These are phyloP conservation scores for Protodeltote pygarga DNA, from an alignment of 2,888 invertebrate genomes.

Conservation along the genomic window DNA sequence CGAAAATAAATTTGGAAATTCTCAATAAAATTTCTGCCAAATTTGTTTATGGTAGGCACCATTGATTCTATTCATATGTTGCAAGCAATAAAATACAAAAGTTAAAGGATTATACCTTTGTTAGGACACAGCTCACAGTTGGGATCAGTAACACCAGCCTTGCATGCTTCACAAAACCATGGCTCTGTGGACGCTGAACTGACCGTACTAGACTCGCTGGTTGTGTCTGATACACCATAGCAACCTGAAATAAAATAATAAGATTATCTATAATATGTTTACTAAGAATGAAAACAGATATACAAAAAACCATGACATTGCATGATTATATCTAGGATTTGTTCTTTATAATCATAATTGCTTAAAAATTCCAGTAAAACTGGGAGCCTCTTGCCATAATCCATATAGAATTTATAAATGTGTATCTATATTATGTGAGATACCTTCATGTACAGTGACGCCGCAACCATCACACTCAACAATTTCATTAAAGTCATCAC, in stretches of 20 bases:
- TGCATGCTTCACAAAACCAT: conserved; percentile 99
- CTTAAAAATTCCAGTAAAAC: not conserved
- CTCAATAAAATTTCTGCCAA: too few relatives aligned
- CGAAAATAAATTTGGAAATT: too few relatives aligned
- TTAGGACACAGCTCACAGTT: conserved; percentile 98
- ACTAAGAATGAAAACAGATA: too few relatives aligned
- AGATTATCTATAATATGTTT: too few relatives aligned
- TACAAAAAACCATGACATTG: too few relatives aligned
- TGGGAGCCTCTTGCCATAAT: not conserved
- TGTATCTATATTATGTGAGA: not conserved
- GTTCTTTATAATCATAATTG: not conserved
- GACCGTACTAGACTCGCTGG: conserved; percentile 96
- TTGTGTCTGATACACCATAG: conserved; percentile 97
- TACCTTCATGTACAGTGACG: conserved; percentile 97
- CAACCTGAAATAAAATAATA: conserved; percentile 87
- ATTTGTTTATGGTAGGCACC: too few relatives aligned
- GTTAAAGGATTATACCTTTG: conserved; percentile 80
- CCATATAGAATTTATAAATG: not conserved
- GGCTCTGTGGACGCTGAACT: conserved; percentile 98
- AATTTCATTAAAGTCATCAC: conserved; percentile 97
- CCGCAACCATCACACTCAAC: conserved; percentile 99
- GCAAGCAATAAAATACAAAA: not conserved
- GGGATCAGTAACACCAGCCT: conserved; percentile 95
- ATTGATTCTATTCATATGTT: not conserved
- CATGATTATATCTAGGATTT: not conserved